Percentiles rank a stretch among this genome's conserved stretches.
These are phyloP conservation scores for Bombus affinis DNA, from an alignment of 1,140 invertebrate species.

Conservation along the genomic window DNA sequence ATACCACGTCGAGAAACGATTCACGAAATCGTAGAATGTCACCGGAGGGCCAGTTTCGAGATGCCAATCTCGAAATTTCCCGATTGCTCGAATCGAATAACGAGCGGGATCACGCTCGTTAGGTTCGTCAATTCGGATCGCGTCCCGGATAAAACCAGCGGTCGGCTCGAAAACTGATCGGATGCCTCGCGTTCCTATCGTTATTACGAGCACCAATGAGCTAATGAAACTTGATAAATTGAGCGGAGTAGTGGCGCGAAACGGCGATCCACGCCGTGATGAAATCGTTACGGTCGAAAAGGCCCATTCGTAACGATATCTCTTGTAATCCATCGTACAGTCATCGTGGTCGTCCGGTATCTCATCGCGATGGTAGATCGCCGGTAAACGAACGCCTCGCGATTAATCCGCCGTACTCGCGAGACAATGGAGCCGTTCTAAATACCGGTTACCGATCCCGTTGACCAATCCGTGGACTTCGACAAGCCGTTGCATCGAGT, in stretches of 20 bases:
- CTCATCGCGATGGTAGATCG: conserved; percentile 20
- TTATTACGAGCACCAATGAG: not conserved
- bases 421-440: conserved; percentile 70
- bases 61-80: not conserved
- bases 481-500: conserved; percentile 23
- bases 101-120: not conserved
- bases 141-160: not conserved
- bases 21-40: not conserved
- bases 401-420: conserved; percentile 57
- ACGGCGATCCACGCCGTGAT: conserved; percentile 38
- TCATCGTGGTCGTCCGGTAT: conserved; percentile 42
- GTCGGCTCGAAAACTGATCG: not conserved
- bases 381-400: conserved; percentile 27
- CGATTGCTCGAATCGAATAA: not conserved
- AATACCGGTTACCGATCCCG: conserved; percentile 61
- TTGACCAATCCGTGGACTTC: conserved; percentile 56
- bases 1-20: not conserved
- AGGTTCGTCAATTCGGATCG: not conserved
- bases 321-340: conserved; percentile 47
- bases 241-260: conserved; percentile 5
- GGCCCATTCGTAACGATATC: conserved; percentile 42
- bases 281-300: conserved; percentile 52
- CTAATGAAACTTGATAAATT: conserved; percentile 54
- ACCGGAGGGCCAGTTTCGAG: not conserved
- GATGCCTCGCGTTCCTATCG: not conserved